Conservation (phyloP, 2,888 invertebrate species). For the Leuctra nigra region DNA sequence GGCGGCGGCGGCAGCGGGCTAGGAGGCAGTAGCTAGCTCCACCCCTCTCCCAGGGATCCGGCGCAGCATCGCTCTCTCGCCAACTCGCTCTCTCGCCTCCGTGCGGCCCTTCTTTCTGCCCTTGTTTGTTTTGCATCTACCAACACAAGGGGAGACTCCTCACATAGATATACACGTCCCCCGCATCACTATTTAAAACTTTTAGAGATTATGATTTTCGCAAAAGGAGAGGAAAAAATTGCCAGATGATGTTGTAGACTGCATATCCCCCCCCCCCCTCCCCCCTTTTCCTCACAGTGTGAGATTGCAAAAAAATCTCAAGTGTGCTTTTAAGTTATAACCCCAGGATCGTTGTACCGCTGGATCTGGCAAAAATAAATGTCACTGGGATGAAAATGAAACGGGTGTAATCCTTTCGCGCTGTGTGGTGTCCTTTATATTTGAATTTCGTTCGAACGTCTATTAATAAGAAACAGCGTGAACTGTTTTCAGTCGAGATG, state of each 20-base stretch:
- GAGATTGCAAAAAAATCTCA: slow-evolving; percentile 13
- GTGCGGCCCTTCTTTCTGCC: not conserved
- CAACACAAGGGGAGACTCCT: not conserved
- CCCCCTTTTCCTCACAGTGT: not conserved
- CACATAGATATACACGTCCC: not conserved
- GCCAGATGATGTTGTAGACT: not conserved
- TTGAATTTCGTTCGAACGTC: not conserved
- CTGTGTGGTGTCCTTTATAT: not conserved
- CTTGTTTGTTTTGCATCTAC: slow-evolving; percentile 18
- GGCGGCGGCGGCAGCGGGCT: not conserved
- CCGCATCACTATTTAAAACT: slow-evolving; percentile 11
- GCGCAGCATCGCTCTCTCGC: not conserved
- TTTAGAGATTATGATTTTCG: slow-evolving; percentile 7
- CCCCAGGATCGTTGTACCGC: not conserved
- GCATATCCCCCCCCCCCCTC: not conserved
- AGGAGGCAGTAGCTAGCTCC: not conserved
- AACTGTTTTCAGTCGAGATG: too few species aligned
- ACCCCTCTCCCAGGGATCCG: slow-evolving; percentile 3
- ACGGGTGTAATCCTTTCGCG: not conserved
- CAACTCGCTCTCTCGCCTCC: not conserved
- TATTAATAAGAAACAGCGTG: too few species aligned
- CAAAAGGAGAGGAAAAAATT: slow-evolving; percentile 6
- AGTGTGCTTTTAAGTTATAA: slow-evolving; percentile 11
- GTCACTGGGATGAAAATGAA: not conserved
- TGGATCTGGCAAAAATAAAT: not conserved